phyloP scores from a whole-genome alignment of 2,113 vertebrate species.

The Butastur rufipennis region DNA sequence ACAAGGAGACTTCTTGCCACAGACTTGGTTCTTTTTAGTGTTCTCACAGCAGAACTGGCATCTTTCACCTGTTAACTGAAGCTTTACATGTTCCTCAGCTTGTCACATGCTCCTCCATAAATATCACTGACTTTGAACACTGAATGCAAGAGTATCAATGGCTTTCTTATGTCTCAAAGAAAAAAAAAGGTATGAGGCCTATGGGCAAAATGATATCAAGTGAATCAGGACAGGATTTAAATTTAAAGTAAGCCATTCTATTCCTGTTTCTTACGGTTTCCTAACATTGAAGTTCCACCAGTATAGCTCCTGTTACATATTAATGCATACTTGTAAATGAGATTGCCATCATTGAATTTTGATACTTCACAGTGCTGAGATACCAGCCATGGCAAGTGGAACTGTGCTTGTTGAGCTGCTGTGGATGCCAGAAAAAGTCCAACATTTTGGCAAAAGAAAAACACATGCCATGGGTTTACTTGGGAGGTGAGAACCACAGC shows the following conservation, averaged over 20 bases:
- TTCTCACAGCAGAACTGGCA: neutral
- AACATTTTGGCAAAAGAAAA: neutral
- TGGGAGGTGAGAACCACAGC: neutral
- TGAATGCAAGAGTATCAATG: neutral
- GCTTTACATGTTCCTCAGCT: neutral
- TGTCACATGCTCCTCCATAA: neutral
- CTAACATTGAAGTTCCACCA: neutral
- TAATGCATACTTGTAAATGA: neutral
- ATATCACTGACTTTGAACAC: neutral
- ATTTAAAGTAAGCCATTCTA: neutral
- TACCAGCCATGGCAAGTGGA: neutral
- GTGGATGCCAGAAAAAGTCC: neutral
- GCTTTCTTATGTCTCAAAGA: neutral
- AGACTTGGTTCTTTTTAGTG: neutral
- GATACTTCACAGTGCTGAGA: neutral
- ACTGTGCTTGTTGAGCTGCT: neutral
- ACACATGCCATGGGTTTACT: neutral
- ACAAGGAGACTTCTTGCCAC: neutral
- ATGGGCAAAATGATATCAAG: neutral
- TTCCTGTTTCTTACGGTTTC: neutral
- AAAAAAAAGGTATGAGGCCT: neutral
- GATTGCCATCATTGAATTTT: neutral
- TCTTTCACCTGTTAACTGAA: neutral
- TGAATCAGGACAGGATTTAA: neutral
- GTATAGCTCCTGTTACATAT: neutral